phyloP scores from a whole-genome alignment of 2,888 invertebrate species.

The Orchesellides sinensis region DNA sequence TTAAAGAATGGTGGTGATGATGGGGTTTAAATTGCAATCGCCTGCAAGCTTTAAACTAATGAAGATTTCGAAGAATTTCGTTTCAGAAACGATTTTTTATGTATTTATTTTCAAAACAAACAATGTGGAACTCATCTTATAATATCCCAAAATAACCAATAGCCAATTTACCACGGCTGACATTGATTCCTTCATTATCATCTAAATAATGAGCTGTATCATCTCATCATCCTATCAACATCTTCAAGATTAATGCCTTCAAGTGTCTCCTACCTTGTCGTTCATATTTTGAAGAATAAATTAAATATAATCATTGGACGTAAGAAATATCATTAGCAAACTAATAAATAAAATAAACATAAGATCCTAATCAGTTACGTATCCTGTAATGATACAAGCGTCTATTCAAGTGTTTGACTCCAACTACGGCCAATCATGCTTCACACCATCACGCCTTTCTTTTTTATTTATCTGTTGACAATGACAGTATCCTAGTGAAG shows the following conservation, averaged over 20 bases:
- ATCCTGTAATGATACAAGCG: too few species aligned
- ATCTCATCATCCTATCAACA: conserved; percentile 29
- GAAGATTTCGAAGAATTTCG: conserved; percentile 10
- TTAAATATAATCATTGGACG: too few species aligned
- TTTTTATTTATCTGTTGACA: too few species aligned
- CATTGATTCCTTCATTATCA: conserved; percentile 45
- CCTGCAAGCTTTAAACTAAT: background rate
- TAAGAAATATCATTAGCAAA: background rate
- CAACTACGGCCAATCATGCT: background rate
- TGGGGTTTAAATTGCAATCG: background rate
- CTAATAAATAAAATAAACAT: background rate
- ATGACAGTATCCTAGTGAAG: too few species aligned
- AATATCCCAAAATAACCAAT: conserved; percentile 16
- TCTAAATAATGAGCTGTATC: conserved; percentile 31
- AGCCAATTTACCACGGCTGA: conserved; percentile 44
- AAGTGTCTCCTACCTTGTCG: background rate
- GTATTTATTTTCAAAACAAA: too few species aligned
- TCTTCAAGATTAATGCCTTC: conserved; percentile 10
- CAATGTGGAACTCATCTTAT: too few species aligned
- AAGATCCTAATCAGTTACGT: too few species aligned
- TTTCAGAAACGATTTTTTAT: conserved; percentile 12
- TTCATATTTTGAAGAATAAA: too few species aligned
- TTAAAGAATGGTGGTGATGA: background rate
- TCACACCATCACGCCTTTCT: too few species aligned
- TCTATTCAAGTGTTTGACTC: background rate